Base-by-base conservation (phyloP, 2,797 vertebrate genomes). In the Tauraco hartlaubi region DNA sequence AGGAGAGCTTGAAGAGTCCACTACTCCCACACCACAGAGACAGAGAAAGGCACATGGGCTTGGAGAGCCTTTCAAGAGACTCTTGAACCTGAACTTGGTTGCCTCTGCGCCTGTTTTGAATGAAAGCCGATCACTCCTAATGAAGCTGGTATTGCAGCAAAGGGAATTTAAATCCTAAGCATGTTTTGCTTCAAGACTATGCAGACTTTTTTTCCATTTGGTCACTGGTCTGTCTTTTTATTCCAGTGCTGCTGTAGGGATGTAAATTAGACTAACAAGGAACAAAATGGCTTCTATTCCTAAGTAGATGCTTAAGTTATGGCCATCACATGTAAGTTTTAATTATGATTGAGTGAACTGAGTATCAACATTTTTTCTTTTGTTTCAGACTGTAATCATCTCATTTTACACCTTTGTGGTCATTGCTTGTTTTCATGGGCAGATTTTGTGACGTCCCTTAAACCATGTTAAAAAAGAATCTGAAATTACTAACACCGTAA, bases 361-460 rank as follows among this genome's bases (percentile, higher is more conserved):
- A 69, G 28, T 44, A 28, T 20, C 37, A 78, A 80, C 46, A 51
- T 51, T 56, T 92, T 82, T 94, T 9, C 33, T 59, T 90, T 69
- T 85, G 48, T 88, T 92, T 91, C 71, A 79, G 64, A 25, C 31
- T 67, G 51, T 69, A 91, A 94, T 90, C 94, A 88, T 82, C 77
- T 90, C 55, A 58, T 92, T 94, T 92, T 84, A 81, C 63, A 93
- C 90, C 55, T 90, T 88, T 48, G 64, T 37, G 61, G 71, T 82
- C 74, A 76, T 46, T 76, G 61, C 49, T 79, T 71, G 49, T 71
- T 95, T 91, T 86, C 80, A 64, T 7, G 23, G 74, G 26, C 17
- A 88, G 79, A 86, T 62, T 86, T 94, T 76, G 44, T 90, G 55
- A 67, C 43, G 80, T 54, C 52, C 44, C 31, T 79, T 49, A 72